Conservation (phyloP, 2,797 vertebrate species). For the Podargus strigoides region DNA sequence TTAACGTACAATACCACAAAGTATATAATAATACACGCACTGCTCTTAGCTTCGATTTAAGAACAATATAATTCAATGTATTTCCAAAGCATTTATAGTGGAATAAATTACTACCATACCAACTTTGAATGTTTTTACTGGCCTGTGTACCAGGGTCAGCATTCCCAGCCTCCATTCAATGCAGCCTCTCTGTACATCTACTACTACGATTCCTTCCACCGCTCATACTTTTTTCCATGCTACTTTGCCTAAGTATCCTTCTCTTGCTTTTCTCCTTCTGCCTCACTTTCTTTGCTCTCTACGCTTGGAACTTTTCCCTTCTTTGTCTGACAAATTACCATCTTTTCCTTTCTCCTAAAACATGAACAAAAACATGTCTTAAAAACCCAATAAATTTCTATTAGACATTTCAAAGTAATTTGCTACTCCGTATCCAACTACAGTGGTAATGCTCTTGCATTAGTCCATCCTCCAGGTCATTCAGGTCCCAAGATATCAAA, state of each 20-base stretch:
- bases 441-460: background rate
- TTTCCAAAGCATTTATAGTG: background rate
- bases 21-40: background rate
- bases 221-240: background rate
- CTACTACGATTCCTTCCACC: background rate
- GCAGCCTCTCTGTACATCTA: background rate
- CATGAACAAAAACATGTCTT: background rate
- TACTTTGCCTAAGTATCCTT: background rate
- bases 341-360: background rate
- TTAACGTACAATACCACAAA: background rate
- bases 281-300: background rate
- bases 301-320: background rate
- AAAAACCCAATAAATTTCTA: background rate
- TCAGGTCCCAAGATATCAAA: background rate
- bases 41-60: background rate
- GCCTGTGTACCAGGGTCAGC: background rate
- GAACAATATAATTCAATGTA: background rate
- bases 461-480: background rate
- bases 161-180: background rate
- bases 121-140: background rate
- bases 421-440: background rate
- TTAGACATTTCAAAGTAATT: background rate
- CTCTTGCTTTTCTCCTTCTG: background rate
- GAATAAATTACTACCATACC: background rate
- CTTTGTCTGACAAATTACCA: background rate